phyloP scores from a whole-genome alignment of 1,140 invertebrate genomes.

The Bombus turneri region DNA sequence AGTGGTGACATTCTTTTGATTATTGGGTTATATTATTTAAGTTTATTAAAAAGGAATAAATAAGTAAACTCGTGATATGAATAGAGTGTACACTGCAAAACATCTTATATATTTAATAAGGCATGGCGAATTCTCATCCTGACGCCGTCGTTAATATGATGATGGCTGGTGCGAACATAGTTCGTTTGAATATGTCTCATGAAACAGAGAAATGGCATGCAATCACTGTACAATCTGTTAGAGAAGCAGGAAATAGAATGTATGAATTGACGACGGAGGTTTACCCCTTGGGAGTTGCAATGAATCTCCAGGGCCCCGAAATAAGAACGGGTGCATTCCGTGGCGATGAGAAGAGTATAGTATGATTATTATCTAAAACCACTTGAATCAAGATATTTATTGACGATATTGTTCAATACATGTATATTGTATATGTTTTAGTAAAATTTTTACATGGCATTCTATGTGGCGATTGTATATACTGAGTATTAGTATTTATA shows the following conservation, averaged over 20 bases:
- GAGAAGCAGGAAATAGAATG: conserved; percentile 46
- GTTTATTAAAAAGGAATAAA: neutral
- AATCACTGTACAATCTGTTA: conserved; percentile 49
- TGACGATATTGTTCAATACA: neutral
- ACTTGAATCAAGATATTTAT: neutral
- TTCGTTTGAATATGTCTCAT: conserved; percentile 65
- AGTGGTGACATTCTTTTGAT: no score
- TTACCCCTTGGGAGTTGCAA: conserved; percentile 78
- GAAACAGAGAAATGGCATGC: conserved; percentile 57
- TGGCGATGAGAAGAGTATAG: conserved; percentile 32
- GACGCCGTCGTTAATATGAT: conserved; percentile 51
- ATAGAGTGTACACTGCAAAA: no score
- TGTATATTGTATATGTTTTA: neutral
- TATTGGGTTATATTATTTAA: no score
- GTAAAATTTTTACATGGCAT: neutral
- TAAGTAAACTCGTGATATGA: neutral
- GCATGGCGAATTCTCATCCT: conserved; percentile 48
- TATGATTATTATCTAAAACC: conserved; percentile 28
- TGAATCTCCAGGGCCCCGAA: conserved; percentile 80
- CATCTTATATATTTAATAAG: conserved; percentile 16
- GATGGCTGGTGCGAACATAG: conserved; percentile 58
- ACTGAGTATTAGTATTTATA: conserved; percentile 42
- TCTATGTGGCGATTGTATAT: no score
- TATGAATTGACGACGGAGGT: conserved; percentile 29
- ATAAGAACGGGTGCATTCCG: conserved; percentile 79